Evolutionary conservation across 2,797 vertebrate species (phyloP).

Genomic region (Spea hammondii): DNA sequence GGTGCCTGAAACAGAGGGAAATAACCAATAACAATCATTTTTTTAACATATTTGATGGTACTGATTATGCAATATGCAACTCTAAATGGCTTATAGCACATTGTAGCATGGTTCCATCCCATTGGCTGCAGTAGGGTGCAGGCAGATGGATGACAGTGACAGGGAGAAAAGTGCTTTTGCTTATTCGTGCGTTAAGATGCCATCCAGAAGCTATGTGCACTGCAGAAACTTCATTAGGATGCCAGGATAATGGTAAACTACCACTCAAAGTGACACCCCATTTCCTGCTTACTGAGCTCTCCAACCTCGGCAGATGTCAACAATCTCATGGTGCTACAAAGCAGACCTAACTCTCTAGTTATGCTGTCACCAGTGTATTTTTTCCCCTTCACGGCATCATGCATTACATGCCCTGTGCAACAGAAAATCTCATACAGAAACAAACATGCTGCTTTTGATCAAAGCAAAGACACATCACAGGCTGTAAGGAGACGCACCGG

Average conservation of each 20-base stretch:
- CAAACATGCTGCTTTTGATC: conserved; percentile 69
- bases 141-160: conserved; percentile 94
- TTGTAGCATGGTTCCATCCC: conserved; percentile 85
- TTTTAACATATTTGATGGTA: conserved; percentile 81
- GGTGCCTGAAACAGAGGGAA: conserved; percentile 76
- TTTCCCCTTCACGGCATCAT: conserved; percentile 75
- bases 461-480: conserved; percentile 56
- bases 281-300: conserved; percentile 97
- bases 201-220: conserved; percentile 87
- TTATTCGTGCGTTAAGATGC: conserved; percentile 92
- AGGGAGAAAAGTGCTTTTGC: conserved; percentile 87
- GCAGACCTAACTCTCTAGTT: conserved; percentile 78
- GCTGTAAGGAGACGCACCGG: not conserved
- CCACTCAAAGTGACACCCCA: conserved; percentile 95
- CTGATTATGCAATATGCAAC: conserved; percentile 82
- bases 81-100: conserved; percentile 85
- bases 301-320: conserved; percentile 98
- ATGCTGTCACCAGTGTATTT: conserved; percentile 73
- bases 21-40: conserved; percentile 81
- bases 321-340: conserved; percentile 81
- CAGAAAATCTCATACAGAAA: conserved; percentile 68
- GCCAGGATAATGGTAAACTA: conserved; percentile 97
- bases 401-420: conserved; percentile 76
- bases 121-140: conserved; percentile 87
- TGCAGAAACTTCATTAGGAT: conserved; percentile 98